Evolutionary conservation across 2,113 vertebrate genomes (phyloP), one percentile per base, ranked within the genome.

Genomic region (Festucalex cinctus): DNA sequence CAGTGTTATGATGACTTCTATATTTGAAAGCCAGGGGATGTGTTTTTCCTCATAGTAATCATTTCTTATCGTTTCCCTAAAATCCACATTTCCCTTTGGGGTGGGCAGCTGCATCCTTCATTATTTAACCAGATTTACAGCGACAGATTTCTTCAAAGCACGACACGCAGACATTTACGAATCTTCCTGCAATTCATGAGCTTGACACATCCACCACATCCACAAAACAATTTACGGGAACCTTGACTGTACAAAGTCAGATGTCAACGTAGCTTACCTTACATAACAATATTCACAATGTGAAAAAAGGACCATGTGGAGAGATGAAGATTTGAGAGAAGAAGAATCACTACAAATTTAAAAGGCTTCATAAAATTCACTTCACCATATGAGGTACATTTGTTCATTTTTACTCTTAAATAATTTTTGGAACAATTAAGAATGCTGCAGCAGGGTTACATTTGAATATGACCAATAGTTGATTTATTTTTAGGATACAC

Each of bases 181-280:
- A 32, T n/a, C n/a, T 68, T 59, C 60, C 54, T 20, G 77, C 59
- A 81, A 66, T 59, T 64, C 65, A 20, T 37, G 56, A 63, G 26
- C 64, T 68, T 85, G 75, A 85, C n/a, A n/a, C n/a, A n/a, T n/a
- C 87, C 82, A 81, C 79, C 73, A 67, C 49, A 56, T 70, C 76
- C 66, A 57, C 14, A 60, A 71, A 70, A 63, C 62, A 48, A 3
- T 54, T 4, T 13, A 44, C 43, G 17, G 16, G 10, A 6, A 5
- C 43, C 16, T 46, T 14, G 16, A 19, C 16, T 46, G 43, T 54
- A 54, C 10, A 54, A 20, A n/a, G 20, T 22, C 8, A 26, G 51
- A 24, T 22, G 48, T 49, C 3, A n/a, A 2, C 20, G 20, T 51
- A n/a, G 9, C 48, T n/a, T 22, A 22, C 9, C 48, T n/a, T 22